Base-by-base conservation (phyloP, 1,140 invertebrate species). In the Aphelinus atriplicis region DNA sequence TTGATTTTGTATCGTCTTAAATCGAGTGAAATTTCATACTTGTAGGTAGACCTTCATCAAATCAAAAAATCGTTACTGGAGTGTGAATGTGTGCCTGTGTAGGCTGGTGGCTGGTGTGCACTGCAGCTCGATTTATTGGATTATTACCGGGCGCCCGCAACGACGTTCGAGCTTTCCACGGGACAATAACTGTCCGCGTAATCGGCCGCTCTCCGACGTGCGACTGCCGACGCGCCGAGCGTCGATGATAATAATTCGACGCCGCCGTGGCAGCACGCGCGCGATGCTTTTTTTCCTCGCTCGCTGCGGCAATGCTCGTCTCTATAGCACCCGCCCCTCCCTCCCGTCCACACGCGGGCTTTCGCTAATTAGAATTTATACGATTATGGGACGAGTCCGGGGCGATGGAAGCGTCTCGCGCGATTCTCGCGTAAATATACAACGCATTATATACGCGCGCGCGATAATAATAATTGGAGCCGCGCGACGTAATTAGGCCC, bases 91-190 rank as follows among this genome's bases (percentile, higher is more conserved):
- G 46, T 48, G 58, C 62, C 1, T 73, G 47, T n/a, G 5, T n/a
- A 57, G 10, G 26, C 3, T 57, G 56, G 56, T 10, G 26, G 56
- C 10, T 50, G 26, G 46, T 42, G n/a, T 55, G 6, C 43, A 47
- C 6, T 66, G 45, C 1, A 45, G 7, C 26, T 56, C 77, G 73
- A 82, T 83, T 81, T 82, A 81, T 82, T 81, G 51, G 61, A 75
- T 74, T 74, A 69, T 74, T 61, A 46, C 58, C 50, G 42, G 5
- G 64, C 45, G 65, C 72, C 26, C 26, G 46, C 42, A 42, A 3
- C 45, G 71, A 64, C 50, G 62, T 57, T 57, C 5, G 53, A 57
- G 66, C 66, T 69, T 69, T 69, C 66, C 46, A 7, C 66, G 60
- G n/a, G 7, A 70, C 67, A 10, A 65, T 65, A 70, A 64, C 45